A percentile compares a stretch with the other conserved stretches of the same genome.
Conservation (phyloP, 2,113 vertebrate species). For the Formicarius rufipectus region DNA sequence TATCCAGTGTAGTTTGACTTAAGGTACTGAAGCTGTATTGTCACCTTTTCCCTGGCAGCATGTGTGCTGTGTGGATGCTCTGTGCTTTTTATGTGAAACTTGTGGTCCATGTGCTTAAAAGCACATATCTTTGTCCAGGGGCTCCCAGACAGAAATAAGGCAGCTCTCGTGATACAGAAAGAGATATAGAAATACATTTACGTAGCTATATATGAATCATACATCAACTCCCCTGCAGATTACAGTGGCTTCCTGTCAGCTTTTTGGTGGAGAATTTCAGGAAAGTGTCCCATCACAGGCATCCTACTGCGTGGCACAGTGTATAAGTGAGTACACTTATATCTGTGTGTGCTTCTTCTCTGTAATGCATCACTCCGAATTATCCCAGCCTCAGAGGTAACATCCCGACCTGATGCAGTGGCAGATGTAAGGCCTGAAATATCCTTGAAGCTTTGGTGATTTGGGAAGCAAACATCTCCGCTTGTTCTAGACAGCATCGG, state of each 20-base stretch:
- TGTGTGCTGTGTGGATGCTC: background rate
- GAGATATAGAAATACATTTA: background rate
- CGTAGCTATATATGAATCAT: background rate
- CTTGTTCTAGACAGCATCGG: background rate
- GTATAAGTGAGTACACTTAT: fast-evolving
- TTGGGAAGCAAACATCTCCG: background rate
- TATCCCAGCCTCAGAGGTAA: background rate
- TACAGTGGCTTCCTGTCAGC: background rate
- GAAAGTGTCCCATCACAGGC: background rate
- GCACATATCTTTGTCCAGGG: background rate
- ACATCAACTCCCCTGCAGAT: background rate
- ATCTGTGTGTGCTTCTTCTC: background rate
- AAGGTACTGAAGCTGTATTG: background rate
- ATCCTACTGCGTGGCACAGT: background rate
- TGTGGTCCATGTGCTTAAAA: background rate
- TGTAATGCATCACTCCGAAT: background rate
- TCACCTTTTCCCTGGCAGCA: background rate
- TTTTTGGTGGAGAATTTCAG: background rate
- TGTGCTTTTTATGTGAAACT: background rate
- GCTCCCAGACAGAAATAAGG: background rate
- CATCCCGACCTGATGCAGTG: background rate
- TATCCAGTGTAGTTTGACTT: background rate
- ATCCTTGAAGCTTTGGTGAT: background rate
- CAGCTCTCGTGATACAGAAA: background rate
- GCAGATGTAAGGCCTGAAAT: background rate